Evolutionary conservation across 2,113 vertebrate species (phyloP).

Genomic region (Gopherus flavomarginatus): DNA sequence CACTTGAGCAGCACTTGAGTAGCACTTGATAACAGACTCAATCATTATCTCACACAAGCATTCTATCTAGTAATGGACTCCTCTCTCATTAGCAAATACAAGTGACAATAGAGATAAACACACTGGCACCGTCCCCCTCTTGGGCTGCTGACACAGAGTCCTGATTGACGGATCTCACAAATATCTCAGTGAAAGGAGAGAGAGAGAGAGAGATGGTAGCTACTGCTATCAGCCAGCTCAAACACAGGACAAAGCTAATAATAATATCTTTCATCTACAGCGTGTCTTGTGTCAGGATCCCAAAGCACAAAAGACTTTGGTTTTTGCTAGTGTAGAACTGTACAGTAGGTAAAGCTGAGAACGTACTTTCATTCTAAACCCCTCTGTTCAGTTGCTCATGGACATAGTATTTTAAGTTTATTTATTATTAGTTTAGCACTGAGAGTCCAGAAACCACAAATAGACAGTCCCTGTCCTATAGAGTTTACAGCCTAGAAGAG

Average conservation of each 20-base stretch:
- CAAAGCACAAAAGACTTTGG: background rate
- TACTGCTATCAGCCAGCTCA: conserved; percentile 11
- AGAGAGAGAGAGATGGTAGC: conserved; percentile 24
- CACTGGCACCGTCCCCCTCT: conserved; percentile 5
- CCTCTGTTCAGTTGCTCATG: conserved; percentile 38
- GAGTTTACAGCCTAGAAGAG: conserved; percentile 54
- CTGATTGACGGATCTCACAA: conserved; percentile 26
- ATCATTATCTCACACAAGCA: conserved; percentile 31
- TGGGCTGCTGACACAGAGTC: conserved; percentile 47
- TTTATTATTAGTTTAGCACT: conserved; percentile 51
- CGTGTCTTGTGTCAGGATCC: conserved; percentile 26
- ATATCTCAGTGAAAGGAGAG: conserved; percentile 25
- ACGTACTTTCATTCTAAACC: conserved; percentile 41
- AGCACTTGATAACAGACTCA: conserved; percentile 56
- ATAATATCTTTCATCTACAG: conserved; percentile 58
- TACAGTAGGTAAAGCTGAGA: conserved; percentile 41
- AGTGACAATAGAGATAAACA: conserved; percentile 54
- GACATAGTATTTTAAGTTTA: conserved; percentile 43
- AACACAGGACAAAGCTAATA: background rate
- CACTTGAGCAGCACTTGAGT: conserved; percentile 12
- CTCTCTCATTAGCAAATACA: conserved; percentile 59
- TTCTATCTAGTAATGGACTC: conserved; percentile 48
- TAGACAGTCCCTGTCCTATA: background rate
- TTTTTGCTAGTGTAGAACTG: conserved; percentile 26
- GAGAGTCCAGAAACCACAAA: conserved; percentile 25